Percentiles rank a stretch among this genome's conserved stretches.
phyloP scores from a whole-genome alignment of 2,113 vertebrate species.

The Tichodroma muraria region DNA sequence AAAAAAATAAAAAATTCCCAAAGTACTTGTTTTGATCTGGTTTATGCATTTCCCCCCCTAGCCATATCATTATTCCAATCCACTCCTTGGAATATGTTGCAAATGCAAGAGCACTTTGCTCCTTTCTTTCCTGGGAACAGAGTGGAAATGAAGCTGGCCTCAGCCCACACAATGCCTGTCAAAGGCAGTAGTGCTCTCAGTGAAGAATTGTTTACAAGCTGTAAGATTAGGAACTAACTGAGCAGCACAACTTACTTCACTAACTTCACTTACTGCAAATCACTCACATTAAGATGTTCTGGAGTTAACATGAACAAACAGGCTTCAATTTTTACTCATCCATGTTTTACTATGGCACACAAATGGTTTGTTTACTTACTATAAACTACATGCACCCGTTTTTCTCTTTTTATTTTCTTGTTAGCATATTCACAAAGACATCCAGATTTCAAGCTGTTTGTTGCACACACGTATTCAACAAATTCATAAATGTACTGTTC shows the following conservation, averaged over 20 bases:
- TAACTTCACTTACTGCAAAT: not conserved
- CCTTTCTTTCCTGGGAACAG: not conserved
- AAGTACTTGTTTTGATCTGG: not conserved
- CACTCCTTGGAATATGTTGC: not conserved
- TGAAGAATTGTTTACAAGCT: not conserved
- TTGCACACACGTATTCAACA: not conserved
- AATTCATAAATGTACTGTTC: not conserved
- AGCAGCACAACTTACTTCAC: not conserved
- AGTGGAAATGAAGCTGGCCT: not conserved
- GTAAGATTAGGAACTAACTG: not conserved
- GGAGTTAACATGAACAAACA: not conserved
- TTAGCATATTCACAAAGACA: not conserved
- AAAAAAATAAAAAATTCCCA: not conserved
- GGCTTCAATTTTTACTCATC: not conserved
- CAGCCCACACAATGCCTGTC: not conserved
- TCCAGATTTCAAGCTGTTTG: not conserved
- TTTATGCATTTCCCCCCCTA: not conserved
- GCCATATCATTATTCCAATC: not conserved
- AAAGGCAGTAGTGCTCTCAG: not conserved
- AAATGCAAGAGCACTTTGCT: not conserved
- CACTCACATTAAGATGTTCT: not conserved
- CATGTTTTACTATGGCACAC: accelerated
- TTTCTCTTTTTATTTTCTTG: not conserved
- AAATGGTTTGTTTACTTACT: not conserved
- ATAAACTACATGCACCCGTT: not conserved